Base-by-base conservation (phyloP, 1,140 invertebrate genomes). In the Aphaenogaster ashmeadi region DNA sequence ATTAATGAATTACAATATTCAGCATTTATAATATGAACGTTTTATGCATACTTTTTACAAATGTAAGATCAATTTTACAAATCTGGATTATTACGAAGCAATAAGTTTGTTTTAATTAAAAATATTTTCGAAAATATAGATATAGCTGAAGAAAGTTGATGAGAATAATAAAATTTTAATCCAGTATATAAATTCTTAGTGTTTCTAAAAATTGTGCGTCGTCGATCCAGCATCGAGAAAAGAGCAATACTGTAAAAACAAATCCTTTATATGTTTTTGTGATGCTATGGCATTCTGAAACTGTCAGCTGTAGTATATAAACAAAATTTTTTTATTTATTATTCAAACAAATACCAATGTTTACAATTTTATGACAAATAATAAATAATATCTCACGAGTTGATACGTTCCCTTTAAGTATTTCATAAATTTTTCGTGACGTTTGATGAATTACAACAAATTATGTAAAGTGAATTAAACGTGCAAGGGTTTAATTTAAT, bases 1-100 rank as follows among this genome's bases (percentile, higher is more conserved):
- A 60, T 84, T 84, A 52, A 74, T 74, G 21, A 74, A 84, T 62
- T 84, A 47, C 21, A 80, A 56, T 60, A 74, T 38, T 60, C 38
- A 60, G 47, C 47, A 72, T 54, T 60, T 36, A 74, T 83, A 72
- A 83, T 83, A 50, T 50, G 1, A 62, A 84, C 13, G 44, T 84
- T 84, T 84, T 60, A 74, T 50, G 67, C 54, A 36, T 74, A 47
- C 54, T 84, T 71, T 74, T 74, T 74, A 60, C 7, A 60, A 38
- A 41, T 47, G 13, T 58, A 44, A 50, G 21, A 69, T 69, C 8
- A 83, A 75, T 75, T 75, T 71, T 27, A 18, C 36, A 54, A 50
- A 69, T 67, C 21, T 52, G 33, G 9, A 50, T 79, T 38, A 67
- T 80, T 80, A 52, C 18, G 33, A 66, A 36, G n/a, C 38, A 47